Evolutionary conservation across 2,797 vertebrate genomes (phyloP).

Genomic region (Peromyscus attwateri): DNA sequence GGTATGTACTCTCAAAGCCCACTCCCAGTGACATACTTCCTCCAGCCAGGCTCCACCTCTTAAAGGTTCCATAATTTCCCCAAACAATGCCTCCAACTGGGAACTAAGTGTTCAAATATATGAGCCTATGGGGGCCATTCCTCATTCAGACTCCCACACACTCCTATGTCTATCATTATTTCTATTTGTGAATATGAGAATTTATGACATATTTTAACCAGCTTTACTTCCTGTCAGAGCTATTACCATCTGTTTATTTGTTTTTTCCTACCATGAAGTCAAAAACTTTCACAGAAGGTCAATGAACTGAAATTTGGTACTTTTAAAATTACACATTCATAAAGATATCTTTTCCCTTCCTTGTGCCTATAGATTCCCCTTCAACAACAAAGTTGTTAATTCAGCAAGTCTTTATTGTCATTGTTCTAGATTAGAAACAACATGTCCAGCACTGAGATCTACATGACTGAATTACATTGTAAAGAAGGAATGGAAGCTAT

Average conservation of each 20-base stretch:
- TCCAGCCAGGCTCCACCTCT: neutral
- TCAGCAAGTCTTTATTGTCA: neutral
- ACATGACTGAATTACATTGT: rapidly evolving
- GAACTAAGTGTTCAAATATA: neutral
- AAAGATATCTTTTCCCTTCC: neutral
- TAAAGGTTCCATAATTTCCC: neutral
- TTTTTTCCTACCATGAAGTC: neutral
- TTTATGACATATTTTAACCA: conserved; percentile 19
- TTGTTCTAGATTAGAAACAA: neutral
- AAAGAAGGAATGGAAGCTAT: neutral
- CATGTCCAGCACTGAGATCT: neutral
- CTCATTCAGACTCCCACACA: neutral
- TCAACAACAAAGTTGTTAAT: neutral
- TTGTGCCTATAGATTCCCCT: neutral
- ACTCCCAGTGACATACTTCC: neutral
- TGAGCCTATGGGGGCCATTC: neutral
- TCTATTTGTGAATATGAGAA: neutral
- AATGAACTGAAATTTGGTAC: neutral
- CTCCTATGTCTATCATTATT: neutral
- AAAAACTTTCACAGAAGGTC: neutral
- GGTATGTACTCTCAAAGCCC: neutral
- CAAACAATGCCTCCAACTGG: neutral
- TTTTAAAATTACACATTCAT: neutral
- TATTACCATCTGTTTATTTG: neutral
- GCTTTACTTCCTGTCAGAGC: neutral